These are phyloP conservation scores for Cephalopholis sonnerati DNA, from an alignment of 2,113 vertebrate species.

Conservation along the genomic window DNA sequence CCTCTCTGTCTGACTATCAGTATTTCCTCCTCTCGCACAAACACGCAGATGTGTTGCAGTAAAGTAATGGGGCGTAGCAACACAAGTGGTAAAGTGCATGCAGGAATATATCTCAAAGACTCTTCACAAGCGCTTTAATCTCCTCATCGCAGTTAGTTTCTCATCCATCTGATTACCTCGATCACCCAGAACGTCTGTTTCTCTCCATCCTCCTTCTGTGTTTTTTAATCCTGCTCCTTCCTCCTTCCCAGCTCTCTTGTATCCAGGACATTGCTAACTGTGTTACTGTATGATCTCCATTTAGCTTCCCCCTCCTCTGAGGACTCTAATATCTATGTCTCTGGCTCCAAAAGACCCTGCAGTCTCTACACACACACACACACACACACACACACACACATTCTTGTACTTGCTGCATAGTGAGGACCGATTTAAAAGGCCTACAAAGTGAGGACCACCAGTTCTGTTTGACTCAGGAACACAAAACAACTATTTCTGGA, in stretches of 20 bases:
- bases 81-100: neutral
- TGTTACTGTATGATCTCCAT: constrained; percentile 55
- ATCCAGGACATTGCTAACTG: constrained; percentile 57
- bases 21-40: constrained; percentile 44
- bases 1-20: constrained; percentile 44
- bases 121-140: neutral
- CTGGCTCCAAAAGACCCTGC: constrained; percentile 22
- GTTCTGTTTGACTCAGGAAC: too few relatives aligned
- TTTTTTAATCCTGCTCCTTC: constrained; percentile 25
- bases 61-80: neutral
- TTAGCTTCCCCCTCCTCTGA: constrained; percentile 57
- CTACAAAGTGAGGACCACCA: too few relatives aligned
- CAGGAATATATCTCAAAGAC: neutral
- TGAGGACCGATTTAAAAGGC: too few relatives aligned
- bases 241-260: constrained; percentile 6
- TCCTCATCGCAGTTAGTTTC: neutral
- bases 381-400: constrained; percentile 14
- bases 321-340: constrained; percentile 55
- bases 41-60: constrained; percentile 22
- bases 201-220: neutral
- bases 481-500: too few relatives aligned
- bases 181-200: constrained; percentile 20
- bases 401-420: too few relatives aligned
- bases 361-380: neutral
- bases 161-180: neutral